Conservation (phyloP, 2,797 vertebrate genomes). For the Sebastes kiyomatsui region DNA sequence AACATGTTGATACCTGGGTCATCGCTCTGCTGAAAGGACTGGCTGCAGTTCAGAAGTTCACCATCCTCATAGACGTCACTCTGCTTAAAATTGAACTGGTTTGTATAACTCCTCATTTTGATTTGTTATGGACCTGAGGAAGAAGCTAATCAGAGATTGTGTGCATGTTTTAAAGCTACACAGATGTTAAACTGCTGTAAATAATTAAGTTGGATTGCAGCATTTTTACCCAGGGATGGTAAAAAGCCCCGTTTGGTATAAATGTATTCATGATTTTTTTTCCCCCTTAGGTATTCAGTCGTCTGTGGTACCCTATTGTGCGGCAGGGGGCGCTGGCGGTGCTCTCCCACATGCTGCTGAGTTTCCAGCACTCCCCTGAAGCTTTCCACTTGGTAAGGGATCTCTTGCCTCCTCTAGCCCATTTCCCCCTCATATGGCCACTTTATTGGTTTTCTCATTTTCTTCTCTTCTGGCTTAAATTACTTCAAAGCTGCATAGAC, state of each 20-base stretch:
- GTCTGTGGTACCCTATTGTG: slow-evolving; percentile 97
- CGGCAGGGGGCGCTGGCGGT: slow-evolving; percentile 95
- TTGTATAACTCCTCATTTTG: slow-evolving; percentile 60
- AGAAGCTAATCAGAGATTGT: background rate
- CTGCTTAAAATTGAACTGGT: slow-evolving; percentile 98
- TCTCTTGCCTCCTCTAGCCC: slow-evolving; percentile 46
- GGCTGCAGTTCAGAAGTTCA: slow-evolving; percentile 98
- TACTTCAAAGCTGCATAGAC: slow-evolving; percentile 50
- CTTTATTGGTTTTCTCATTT: slow-evolving; percentile 60
- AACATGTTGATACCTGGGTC: slow-evolving; percentile 98
- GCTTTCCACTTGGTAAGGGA: slow-evolving; percentile 96
- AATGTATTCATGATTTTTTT: slow-evolving; percentile 9
- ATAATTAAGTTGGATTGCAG: background rate
- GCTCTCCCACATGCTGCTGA: slow-evolving; percentile 98
- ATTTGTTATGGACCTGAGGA: background rate
- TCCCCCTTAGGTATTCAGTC: slow-evolving; percentile 91
- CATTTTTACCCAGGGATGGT: background rate
- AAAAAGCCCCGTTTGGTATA: background rate
- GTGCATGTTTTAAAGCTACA: background rate
- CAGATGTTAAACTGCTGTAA: background rate
- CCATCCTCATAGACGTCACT: slow-evolving; percentile 98
- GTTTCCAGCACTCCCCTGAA: slow-evolving; percentile 99
- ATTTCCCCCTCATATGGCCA: slow-evolving; percentile 58
- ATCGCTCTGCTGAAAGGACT: slow-evolving; percentile 95
- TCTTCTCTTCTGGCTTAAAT: slow-evolving; percentile 60